These are phyloP conservation scores for Drosophila micromelanica DNA, from an alignment of 1,140 invertebrate genomes.

Conservation along the genomic window DNA sequence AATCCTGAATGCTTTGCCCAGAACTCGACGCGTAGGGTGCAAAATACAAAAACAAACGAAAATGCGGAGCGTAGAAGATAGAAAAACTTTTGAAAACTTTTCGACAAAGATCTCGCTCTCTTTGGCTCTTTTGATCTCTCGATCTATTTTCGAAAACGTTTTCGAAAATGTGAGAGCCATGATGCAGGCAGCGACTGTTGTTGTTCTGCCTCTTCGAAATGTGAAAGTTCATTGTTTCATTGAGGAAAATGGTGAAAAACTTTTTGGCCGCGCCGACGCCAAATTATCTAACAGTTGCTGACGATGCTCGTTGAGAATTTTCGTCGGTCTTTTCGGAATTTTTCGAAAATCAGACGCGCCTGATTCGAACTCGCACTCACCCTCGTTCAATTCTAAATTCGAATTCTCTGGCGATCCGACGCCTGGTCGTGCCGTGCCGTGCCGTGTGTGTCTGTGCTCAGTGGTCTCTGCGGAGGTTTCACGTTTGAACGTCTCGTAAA, in stretches of 20 bases:
- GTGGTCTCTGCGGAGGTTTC: slow-evolving; percentile 84
- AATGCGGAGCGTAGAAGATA: slow-evolving; percentile 36
- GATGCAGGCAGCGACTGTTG: slow-evolving; percentile 22
- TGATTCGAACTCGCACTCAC: background rate
- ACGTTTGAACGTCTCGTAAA: slow-evolving; percentile 82
- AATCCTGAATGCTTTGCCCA: slow-evolving; percentile 35
- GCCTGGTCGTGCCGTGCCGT: slow-evolving; percentile 41
- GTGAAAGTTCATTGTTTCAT: slow-evolving; percentile 84
- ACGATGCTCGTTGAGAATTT: slow-evolving; percentile 45
- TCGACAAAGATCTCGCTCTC: slow-evolving; percentile 24
- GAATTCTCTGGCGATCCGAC: slow-evolving; percentile 42
- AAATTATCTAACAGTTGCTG: slow-evolving; percentile 75
- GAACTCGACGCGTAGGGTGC: slow-evolving; percentile 56
- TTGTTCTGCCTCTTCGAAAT: slow-evolving; percentile 51
- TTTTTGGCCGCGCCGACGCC: slow-evolving; percentile 46
- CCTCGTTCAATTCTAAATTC: slow-evolving; percentile 33
- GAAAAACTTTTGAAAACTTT: slow-evolving; percentile 63
- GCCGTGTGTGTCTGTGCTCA: slow-evolving; percentile 52
- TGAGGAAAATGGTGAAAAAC: slow-evolving; percentile 77
- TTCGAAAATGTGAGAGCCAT: slow-evolving; percentile 48
- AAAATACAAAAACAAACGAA: slow-evolving; percentile 27
- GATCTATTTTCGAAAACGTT: slow-evolving; percentile 63
- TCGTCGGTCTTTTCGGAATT: slow-evolving; percentile 35
- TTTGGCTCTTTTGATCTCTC: slow-evolving; percentile 10
- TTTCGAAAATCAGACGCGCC: slow-evolving; percentile 21